phyloP scores from a whole-genome alignment of 2,888 invertebrate genomes.

The Harpagoxenus sublaevis region DNA sequence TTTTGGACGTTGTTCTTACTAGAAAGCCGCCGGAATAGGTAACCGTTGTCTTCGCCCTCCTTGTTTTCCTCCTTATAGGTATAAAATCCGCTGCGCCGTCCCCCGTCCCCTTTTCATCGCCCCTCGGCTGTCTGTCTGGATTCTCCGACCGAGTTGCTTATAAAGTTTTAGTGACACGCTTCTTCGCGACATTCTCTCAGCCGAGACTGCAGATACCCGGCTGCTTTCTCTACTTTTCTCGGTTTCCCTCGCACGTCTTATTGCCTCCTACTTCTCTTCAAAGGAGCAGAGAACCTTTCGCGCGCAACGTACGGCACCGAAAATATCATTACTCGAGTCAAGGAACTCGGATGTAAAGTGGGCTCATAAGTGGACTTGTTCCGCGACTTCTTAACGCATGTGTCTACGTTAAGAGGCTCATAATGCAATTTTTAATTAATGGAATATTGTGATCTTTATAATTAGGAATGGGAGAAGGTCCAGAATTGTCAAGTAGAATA shows the following conservation, averaged over 20 bases:
- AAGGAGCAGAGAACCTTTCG: slow-evolving; percentile 14
- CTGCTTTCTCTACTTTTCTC: slow-evolving; percentile 14
- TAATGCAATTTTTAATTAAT: not conserved
- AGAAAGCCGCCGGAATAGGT: not conserved
- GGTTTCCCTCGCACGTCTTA: slow-evolving; percentile 1
- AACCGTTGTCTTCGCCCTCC: not conserved
- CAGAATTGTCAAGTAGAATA: too few species aligned
- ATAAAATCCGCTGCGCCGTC: not conserved
- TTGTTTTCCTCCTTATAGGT: not conserved
- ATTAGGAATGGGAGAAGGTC: too few species aligned
- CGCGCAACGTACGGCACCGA: slow-evolving; percentile 23
- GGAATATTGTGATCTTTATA: not conserved
- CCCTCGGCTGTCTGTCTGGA: slow-evolving; percentile 1
- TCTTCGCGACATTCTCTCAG: not conserved
- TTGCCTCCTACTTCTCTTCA: not conserved
- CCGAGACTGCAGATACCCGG: not conserved
- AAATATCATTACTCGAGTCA: slow-evolving; percentile 35
- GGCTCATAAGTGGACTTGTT: not conserved
- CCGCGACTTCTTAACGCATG: not conserved
- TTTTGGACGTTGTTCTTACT: not conserved
- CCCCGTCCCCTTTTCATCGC: not conserved
- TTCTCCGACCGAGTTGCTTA: slow-evolving; percentile 26
- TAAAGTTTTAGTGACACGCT: slow-evolving; percentile 49
- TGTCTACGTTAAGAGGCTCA: not conserved
- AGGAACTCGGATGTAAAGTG: slow-evolving; percentile 1